Evolutionary conservation across 2,888 invertebrate genomes (phyloP).

Genomic region (Odontomyia ornata): DNA sequence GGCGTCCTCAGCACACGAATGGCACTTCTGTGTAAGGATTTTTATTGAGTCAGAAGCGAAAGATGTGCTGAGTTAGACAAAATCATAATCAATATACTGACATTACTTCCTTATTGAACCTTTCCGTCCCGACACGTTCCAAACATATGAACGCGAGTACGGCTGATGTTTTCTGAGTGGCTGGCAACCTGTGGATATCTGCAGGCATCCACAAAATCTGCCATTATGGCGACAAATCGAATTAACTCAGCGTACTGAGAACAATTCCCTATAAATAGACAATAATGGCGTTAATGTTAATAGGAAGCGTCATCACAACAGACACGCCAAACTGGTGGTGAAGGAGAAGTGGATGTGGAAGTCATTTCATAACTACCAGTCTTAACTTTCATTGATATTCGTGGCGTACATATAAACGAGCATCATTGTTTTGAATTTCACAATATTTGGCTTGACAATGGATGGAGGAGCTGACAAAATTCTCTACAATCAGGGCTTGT

Average conservation of each 20-base stretch:
- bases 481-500: no score
- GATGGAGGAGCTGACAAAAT: no score
- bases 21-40: neutral
- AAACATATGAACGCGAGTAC: neutral
- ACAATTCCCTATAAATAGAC: neutral
- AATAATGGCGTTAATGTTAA: constrained; percentile 1
- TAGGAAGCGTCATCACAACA: neutral
- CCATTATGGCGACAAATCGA: constrained; percentile 3
- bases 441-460: no score
- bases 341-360: no score
- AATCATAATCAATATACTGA: neutral
- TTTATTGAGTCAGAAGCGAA: neutral
- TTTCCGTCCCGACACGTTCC: neutral
- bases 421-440: no score
- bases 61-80: neutral
- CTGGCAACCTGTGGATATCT: neutral
- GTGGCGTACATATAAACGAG: no score
- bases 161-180: neutral
- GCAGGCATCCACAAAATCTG: neutral
- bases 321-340: no score
- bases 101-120: neutral
- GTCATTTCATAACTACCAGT: no score
- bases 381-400: no score
- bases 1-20: neutral
- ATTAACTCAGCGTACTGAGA: neutral